phyloP scores from a whole-genome alignment of 2,888 invertebrate species.

The Hyles lineata region DNA sequence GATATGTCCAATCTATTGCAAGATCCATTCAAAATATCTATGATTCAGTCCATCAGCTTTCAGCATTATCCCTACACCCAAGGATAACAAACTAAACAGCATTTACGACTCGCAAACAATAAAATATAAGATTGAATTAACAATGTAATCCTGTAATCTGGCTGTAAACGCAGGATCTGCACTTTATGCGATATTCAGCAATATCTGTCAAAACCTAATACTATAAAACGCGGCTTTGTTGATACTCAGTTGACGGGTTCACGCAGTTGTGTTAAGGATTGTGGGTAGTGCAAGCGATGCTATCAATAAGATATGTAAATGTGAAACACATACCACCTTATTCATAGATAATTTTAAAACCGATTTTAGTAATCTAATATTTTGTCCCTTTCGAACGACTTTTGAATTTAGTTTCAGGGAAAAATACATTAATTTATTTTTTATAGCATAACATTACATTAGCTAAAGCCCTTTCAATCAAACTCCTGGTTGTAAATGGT shows the following conservation, averaged over 20 bases:
- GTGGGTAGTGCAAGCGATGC: constrained; percentile 38
- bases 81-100: constrained; percentile 7
- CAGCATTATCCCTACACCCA: neutral
- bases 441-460: too few relatives aligned
- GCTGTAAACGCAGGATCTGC: constrained; percentile 60
- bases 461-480: too few relatives aligned
- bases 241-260: constrained; percentile 58
- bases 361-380: too few relatives aligned
- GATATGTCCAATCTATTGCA: too few relatives aligned
- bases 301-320: neutral
- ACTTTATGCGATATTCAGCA: constrained; percentile 72
- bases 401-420: too few relatives aligned
- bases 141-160: constrained; percentile 59
- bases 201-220: constrained; percentile 81
- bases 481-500: too few relatives aligned
- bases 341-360: too few relatives aligned
- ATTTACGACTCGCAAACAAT: constrained; percentile 32
- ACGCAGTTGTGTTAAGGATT: constrained; percentile 38
- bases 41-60: too few relatives aligned
- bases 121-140: constrained; percentile 59
- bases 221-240: constrained; percentile 69
- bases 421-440: too few relatives aligned
- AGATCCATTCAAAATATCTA: too few relatives aligned
- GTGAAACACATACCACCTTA: too few relatives aligned
- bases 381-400: too few relatives aligned